Evolutionary conservation across 2,888 invertebrate genomes (phyloP).

Genomic region (Melinaea menophilus): DNA sequence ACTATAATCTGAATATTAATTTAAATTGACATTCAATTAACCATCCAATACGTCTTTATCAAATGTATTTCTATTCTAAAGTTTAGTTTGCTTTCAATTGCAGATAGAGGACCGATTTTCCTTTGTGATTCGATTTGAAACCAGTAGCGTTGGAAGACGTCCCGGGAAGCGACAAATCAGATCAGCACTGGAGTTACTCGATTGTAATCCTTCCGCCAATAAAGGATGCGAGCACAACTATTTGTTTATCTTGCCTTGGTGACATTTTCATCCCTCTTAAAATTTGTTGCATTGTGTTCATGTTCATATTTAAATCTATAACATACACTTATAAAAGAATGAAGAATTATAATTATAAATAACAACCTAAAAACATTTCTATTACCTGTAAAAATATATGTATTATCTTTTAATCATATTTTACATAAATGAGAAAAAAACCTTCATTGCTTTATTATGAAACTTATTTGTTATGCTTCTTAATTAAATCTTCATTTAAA

Average conservation of each 20-base stretch:
- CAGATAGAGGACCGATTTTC: conserved; percentile 16
- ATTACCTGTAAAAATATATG: no score
- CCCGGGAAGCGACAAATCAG: conserved; percentile 30
- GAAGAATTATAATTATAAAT: no score
- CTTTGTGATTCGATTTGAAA: conserved; percentile 28
- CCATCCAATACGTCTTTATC: not conserved
- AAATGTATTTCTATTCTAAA: not conserved
- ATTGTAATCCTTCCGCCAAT: conserved; percentile 17
- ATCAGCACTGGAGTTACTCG: conserved; percentile 16
- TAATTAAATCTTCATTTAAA: no score
- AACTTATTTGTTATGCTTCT: no score
- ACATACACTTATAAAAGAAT: no score
- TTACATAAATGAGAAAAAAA: no score
- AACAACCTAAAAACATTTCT: no score
- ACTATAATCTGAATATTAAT: not conserved
- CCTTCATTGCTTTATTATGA: no score
- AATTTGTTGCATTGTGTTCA: no score
- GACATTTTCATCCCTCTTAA: no score
- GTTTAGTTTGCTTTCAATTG: conserved; percentile 16
- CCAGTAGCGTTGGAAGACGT: conserved; percentile 25
- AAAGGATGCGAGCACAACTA: not conserved
- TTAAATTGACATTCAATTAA: not conserved
- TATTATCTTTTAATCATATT: no score
- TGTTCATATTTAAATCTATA: no score
- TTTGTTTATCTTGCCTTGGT: not conserved